Base-by-base conservation (phyloP, 2,888 invertebrate genomes). In the Torymus tubicola region DNA sequence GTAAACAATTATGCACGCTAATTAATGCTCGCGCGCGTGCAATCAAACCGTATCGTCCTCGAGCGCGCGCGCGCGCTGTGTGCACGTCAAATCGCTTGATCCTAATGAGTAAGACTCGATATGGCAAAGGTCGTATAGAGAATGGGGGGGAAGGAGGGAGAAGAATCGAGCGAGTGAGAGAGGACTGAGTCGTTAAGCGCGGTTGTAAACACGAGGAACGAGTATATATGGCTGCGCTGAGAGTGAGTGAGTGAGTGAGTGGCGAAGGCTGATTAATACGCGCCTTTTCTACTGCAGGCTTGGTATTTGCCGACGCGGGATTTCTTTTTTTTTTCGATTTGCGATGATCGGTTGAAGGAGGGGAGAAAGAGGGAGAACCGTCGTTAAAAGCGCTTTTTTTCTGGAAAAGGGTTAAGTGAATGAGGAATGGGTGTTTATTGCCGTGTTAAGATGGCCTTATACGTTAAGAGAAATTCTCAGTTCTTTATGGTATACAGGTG, bases 1-100 rank as follows among this genome's bases (percentile, higher is more conserved):
- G 89, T 87, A 89, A 90, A 90, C 89, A 90, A 90, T 90, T 90
- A 90, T 90, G 87, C 88, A 87, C 89, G 88, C 89, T 89, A 90
- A 90, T 89, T 90, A 89, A 89, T 89, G 88, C 88, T 85, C 83
- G 86, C 86, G 50, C 18, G 50, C n/a, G 61, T 85, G 86, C 86
- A 88, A 88, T 89, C 87, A 88, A 89, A 87, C 85, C 86, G 85
- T 84, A 87, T 87, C 87, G 86, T 87, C 87, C 86, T 86, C 86
- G 87, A 87, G 85, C 83, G 61, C 53, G 21, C n/a, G 85, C 83
- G 61, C 53, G 21, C n/a, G 14, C 53, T 78, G 63, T 78, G 60
- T n/a, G 75, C 72, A 76, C 77, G 81, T 82, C 82, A 75, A 82
- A 84, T 84, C 81, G 78, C 71, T 60, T 67, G 82, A 82, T 84